Percentiles rank a stretch among this genome's conserved stretches.
Evolutionary conservation across 2,113 vertebrate species (phyloP).

Genomic region (Manacus vitellinus): DNA sequence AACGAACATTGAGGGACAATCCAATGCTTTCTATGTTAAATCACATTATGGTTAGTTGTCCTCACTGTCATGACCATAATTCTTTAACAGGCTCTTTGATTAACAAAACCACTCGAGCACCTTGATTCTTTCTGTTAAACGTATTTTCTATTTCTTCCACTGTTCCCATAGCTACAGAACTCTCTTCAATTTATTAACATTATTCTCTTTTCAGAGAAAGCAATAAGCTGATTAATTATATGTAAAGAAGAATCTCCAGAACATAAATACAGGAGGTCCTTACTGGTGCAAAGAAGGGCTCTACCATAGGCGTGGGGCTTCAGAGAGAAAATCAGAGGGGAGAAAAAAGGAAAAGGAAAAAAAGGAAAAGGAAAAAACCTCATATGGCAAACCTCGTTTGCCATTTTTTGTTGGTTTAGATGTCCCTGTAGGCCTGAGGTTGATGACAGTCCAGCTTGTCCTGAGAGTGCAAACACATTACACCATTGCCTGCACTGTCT

Average conservation of each 20-base stretch:
- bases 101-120: background rate
- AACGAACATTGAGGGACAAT: background rate
- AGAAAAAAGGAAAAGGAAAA: background rate
- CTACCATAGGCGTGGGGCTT: background rate
- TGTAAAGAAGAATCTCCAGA: background rate
- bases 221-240: background rate
- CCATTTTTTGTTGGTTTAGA: background rate
- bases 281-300: background rate
- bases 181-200: background rate
- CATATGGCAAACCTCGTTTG: background rate
- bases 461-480: accelerated
- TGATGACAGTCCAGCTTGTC: accelerated
- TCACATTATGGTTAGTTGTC: background rate
- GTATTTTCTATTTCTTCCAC: background rate
- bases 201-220: background rate
- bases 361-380: accelerated
- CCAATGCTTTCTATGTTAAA: background rate
- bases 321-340: background rate
- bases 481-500: background rate
- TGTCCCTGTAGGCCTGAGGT: background rate
- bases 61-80: background rate
- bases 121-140: background rate
- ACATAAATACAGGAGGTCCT: background rate
- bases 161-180: background rate
- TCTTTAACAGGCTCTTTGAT: background rate